phyloP scores from a whole-genome alignment of 2,113 vertebrate species.

The Ariopsis seemanni region DNA sequence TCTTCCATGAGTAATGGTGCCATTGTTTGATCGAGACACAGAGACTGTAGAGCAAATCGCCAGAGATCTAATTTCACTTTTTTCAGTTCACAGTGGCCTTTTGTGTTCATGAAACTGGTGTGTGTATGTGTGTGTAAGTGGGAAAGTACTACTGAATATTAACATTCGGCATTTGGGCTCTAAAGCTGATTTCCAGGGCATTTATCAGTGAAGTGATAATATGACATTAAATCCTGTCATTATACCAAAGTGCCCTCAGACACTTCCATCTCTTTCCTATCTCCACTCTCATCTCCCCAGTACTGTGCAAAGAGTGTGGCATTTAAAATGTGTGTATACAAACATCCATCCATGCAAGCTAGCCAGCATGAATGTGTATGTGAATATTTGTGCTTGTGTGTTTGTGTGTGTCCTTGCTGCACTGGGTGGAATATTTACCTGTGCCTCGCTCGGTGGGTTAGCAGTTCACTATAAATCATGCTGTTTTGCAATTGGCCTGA shows the following conservation, averaged over 20 bases:
- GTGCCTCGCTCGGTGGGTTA: constrained; percentile 31
- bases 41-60: constrained; percentile 15
- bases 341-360: not conserved
- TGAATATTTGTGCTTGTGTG: constrained; percentile 18
- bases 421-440: constrained; percentile 54
- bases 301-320: constrained; percentile 40
- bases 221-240: constrained; percentile 38
- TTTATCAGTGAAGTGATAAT: constrained; percentile 43
- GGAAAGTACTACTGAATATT: constrained; percentile 28
- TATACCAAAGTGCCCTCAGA: constrained; percentile 14
- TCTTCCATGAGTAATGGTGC: not conserved
- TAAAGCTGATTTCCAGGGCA: constrained; percentile 17
- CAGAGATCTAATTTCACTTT: constrained; percentile 12
- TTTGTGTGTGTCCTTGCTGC: constrained; percentile 30
- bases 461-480: constrained; percentile 53
- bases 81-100: not conserved
- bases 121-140: not conserved
- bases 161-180: constrained; percentile 18
- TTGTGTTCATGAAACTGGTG: not conserved
- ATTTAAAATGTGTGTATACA: constrained; percentile 41
- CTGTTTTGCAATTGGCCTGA: constrained; percentile 52
- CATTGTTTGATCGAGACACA: constrained; percentile 22
- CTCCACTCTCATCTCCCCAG: constrained; percentile 27
- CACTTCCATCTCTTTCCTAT: constrained; percentile 7
- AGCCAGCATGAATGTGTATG: constrained; percentile 12